Conservation (phyloP, 2,888 invertebrate genomes). For the Notocelia uddmanniana region DNA sequence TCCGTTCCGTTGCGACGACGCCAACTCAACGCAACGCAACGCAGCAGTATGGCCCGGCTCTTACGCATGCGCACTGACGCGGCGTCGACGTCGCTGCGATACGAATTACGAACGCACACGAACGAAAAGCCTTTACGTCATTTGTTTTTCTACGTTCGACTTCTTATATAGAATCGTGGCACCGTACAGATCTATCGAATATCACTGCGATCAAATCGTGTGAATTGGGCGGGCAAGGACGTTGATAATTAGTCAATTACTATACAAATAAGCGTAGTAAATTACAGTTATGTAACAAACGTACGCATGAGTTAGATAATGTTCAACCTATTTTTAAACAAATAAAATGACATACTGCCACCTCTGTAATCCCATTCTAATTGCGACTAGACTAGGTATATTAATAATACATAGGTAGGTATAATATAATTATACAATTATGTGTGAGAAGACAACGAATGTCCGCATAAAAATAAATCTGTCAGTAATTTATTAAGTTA, state of each 20-base stretch:
- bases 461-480: no score
- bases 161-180: background rate
- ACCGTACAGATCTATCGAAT: background rate
- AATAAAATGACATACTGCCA: no score
- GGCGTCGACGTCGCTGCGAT: conserved; percentile 27
- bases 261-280: conserved; percentile 20
- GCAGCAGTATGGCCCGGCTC: no score
- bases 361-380: no score
- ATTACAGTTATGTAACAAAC: conserved; percentile 5
- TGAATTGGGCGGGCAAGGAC: conserved; percentile 13
- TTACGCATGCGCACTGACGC: conserved; percentile 36
- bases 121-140: background rate
- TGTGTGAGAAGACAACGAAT: background rate
- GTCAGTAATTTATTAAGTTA: background rate
- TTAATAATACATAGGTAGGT: no score
- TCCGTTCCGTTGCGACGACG: no score
- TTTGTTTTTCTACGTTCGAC: background rate
- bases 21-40: no score
- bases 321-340: background rate
- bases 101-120: no score
- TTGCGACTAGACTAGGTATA: no score
- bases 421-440: background rate
- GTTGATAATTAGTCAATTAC: conserved; percentile 26
- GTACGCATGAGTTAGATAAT: background rate
- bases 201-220: conserved; percentile 11